Evolutionary conservation across 2,113 vertebrate species (phyloP), one percentile per base, ranked within the genome.

Genomic region (Forbesichthys agassizii): DNA sequence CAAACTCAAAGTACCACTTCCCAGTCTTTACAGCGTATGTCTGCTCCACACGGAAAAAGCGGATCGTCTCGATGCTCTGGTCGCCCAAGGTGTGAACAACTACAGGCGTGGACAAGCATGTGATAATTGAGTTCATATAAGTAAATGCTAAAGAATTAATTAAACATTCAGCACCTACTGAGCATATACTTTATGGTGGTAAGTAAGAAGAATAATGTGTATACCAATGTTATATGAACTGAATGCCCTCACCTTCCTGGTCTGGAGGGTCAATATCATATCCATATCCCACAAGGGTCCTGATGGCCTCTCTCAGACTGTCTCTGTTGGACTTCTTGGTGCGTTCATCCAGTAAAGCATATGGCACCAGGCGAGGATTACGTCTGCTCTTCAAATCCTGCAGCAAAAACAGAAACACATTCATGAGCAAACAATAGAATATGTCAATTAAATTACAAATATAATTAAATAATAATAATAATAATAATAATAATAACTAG

Each of bases 1-100:
- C 97, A 87, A 98, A 99, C 83, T 99, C 97, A 89, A 98, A 99
- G 88, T 99, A 99, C 97, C 97, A 99, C 85, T 95, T 98, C 62
- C 97, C 97, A 5, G 93, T 92, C 81, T 91, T 95, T 71, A 99
- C 95, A 0, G 96, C 95, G 0, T 98, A 98, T 10, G 95, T 96
- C 66, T 92, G 90, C 71, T 99, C 96, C 73, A 96, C 95, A 48
- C 97, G 95, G 91, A 99, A 99, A 86, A 96, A 96, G 9, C 97
- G 93, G 72, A 96, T 95, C 75, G 95, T 96, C 84, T 99, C 96
- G 0, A 97, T 84, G 84, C 92, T 94, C 82, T 95, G 82, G 88
- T 93, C 92, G 73, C 95, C 94, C 62, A 87, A 13, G 33, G 86
- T 74, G 63, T 96, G 95, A 79, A 92, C 88, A 74, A 88, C 96